Conservation (phyloP, 2,888 invertebrate species). For the Linnaemya vulpina region DNA sequence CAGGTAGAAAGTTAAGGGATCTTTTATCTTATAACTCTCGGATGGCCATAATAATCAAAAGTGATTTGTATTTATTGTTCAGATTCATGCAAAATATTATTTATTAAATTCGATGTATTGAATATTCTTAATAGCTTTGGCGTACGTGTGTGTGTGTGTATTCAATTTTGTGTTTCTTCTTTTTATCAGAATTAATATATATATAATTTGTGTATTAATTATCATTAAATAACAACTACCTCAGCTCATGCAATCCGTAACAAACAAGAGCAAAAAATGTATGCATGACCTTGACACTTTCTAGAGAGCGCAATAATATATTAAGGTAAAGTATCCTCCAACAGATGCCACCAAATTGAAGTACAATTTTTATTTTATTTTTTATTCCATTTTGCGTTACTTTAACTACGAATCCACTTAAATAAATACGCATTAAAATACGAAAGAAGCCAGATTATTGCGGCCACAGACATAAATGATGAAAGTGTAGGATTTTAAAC, state of each 20-base stretch:
- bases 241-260: neutral
- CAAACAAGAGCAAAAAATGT: neutral
- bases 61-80: conserved; percentile 28
- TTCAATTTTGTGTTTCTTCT: conserved; percentile 9
- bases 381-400: neutral
- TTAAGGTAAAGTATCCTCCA: conserved; percentile 46
- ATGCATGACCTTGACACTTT: conserved; percentile 49
- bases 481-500: neutral
- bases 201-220: too few species aligned
- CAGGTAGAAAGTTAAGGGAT: too few species aligned
- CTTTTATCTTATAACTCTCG: too few species aligned
- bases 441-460: conserved; percentile 8
- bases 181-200: conserved; percentile 57
- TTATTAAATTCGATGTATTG: conserved; percentile 23
- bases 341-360: conserved; percentile 29
- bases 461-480: neutral
- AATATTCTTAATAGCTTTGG: conserved; percentile 1
- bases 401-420: conserved; percentile 12
- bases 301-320: conserved; percentile 10
- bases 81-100: conserved; percentile 18
- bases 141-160: neutral
- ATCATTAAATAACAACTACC: conserved; percentile 43
- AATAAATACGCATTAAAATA: conserved; percentile 2
- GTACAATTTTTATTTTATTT: neutral
- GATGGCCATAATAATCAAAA: neutral